Evolutionary conservation across 1,140 invertebrate genomes (phyloP), one percentile per base, ranked within the genome.

Genomic region (Dreissena polymorpha): DNA sequence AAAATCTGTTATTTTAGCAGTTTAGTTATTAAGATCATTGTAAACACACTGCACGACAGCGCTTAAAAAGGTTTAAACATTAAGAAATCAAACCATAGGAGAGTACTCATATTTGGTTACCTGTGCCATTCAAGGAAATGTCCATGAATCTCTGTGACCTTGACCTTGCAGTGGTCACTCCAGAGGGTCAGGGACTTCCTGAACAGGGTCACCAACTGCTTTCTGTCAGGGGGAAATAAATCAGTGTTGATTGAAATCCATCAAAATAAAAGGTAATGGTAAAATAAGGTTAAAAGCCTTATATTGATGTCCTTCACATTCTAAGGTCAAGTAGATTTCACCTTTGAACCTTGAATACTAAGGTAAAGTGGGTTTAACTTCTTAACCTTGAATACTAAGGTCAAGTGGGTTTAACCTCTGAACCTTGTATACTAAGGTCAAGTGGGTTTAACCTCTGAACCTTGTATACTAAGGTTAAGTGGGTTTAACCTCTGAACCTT

Each of bases 61-160:
- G 18, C 50, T 16, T 51, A 72, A 18, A 18, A 49, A 2, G 49
- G 25, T 18, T 72, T 27, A 72, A 39, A 39, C 39, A 39, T 39
- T 39, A 39, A 39, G 39, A 39, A 39, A 39, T 39, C 39, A 5
- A 39, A 39, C 39, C 53, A 14, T 51, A 29, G 8, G 27, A 72
- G 21, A n/a, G 39, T 23, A n/a, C 21, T 10, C n/a, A 14, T 75
- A 75, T 60, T n/a, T 25, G 57, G 65, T 72, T 53, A 81, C 79
- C 57, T 68, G 64, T 82, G 79, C 79, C 79, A 82, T 29, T 51
- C 13, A 13, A 82, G 63, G 51, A 82, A 82, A 49, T 82, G 79
- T 6, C 55, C 39, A 25, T 82, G 79, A 10, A 82, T 29, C 39
- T 73, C 60, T 12, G 27, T 49, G 27, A 82, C 18, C 23, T 73